Evolutionary conservation across 2,113 vertebrate genomes (phyloP), one percentile per base, ranked within the genome.

Genomic region (Empidonax traillii): DNA sequence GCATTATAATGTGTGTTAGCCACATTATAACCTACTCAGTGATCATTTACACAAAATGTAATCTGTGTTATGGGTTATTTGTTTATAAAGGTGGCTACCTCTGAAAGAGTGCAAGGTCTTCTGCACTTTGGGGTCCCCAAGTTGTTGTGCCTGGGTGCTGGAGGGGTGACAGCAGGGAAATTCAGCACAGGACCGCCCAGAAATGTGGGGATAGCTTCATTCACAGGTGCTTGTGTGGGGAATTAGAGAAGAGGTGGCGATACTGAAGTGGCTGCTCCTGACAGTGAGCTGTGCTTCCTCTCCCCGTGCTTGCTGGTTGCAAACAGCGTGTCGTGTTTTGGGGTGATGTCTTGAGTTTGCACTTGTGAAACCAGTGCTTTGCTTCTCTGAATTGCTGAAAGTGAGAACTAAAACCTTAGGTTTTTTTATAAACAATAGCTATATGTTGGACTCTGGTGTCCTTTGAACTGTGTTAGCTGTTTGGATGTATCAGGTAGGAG

Each of bases 291-390:
- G 8, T 31, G 19, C 53, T 86, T 76, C 37, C 37, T 68, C 31
- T 85, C 17, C 1, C 0, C 11, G 33, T 21, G 9, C 24, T 78
- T 51, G 33, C 61, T 59, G 17, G 7, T 27, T 75, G 87, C 30
- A 55, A 8, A 47, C 41, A 66, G 14, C 56, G 15, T 1, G 0
- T 56, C 0, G 0, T 8, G 0, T 31, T 46, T 73, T 31, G 47
- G 17, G 23, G 17, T 52, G 24, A 25, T 31, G 16, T 76, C 66
- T 47, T 19, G 11, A n/a, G 68, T 61, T 90, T 39, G 22, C 21
- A 2, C 51, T 46, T 84, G 25, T 58, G 27, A 41, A 87, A 56
- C 6, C 24, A 41, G 15, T 2, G 4, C 1, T 0, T 72, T 79
- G 19, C 41, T 85, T 28, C n/a, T 41, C 21, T 61, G 59, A 23